These are phyloP conservation scores for Halictus quadricinctus DNA, from an alignment of 2,888 invertebrate genomes.

Conservation along the genomic window DNA sequence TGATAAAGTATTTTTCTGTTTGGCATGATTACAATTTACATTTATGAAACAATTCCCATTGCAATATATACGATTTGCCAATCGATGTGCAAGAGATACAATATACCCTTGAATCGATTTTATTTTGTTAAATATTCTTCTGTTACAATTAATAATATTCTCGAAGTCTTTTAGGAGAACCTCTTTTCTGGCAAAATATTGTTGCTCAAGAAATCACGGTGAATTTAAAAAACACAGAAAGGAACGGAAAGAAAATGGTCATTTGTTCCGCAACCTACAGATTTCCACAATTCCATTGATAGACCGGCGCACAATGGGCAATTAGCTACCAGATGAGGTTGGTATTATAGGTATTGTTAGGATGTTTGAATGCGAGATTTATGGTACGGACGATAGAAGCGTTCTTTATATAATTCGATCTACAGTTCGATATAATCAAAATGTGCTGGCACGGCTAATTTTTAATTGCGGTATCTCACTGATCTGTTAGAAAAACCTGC, in stretches of 20 bases:
- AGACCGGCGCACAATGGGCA: background rate
- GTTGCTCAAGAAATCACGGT: background rate
- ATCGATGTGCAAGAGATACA: background rate
- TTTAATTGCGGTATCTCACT: background rate
- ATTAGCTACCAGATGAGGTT: background rate
- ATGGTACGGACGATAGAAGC: background rate
- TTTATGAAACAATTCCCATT: background rate
- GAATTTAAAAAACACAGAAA: background rate
- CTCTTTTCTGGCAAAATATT: background rate
- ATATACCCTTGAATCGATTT: background rate
- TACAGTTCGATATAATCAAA: background rate
- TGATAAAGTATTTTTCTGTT: background rate
- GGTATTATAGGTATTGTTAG: constrained; percentile 2
- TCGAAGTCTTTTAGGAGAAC: background rate
- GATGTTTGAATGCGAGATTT: background rate
- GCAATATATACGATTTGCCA: background rate
- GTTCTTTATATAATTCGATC: background rate
- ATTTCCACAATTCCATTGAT: background rate
- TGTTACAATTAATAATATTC: background rate
- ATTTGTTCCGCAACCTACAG: background rate
- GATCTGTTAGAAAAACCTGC: background rate
- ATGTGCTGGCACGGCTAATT: background rate
- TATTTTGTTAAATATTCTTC: background rate
- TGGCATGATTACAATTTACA: background rate
- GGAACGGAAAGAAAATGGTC: background rate